These are phyloP conservation scores for Drosophila koepferae DNA, from an alignment of 2,888 invertebrate species.

Conservation along the genomic window DNA sequence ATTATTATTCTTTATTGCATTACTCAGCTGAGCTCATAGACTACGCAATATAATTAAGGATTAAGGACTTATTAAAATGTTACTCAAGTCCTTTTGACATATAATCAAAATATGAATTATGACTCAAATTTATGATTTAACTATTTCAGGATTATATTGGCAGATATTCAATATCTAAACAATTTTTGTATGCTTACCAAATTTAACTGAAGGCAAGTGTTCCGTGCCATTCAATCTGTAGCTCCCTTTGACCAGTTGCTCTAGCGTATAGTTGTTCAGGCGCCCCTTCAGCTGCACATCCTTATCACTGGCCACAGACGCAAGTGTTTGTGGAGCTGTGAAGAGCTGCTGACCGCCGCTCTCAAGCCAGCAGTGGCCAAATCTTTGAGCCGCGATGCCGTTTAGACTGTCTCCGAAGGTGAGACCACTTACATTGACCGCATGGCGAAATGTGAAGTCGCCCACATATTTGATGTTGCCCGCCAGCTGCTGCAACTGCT, in stretches of 20 bases:
- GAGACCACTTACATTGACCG: conserved; percentile 83
- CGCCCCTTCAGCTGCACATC: conserved; percentile 75
- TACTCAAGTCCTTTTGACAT: neutral
- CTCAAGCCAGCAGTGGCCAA: conserved; percentile 85
- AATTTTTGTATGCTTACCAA: conserved; percentile 78
- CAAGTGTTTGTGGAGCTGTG: conserved; percentile 76
- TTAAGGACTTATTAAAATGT: neutral
- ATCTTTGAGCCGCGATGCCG: conserved; percentile 83
- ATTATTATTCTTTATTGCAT: neutral
- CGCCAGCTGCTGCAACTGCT: conserved; percentile 72
- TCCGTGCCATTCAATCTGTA: conserved; percentile 86
- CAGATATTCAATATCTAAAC: no score
- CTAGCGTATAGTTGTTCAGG: conserved; percentile 85
- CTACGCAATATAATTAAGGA: no score
- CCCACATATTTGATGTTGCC: conserved; percentile 82
- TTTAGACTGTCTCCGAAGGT: conserved; percentile 84
- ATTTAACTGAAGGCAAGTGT: conserved; percentile 84
- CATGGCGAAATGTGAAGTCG: conserved; percentile 73
- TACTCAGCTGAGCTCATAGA: neutral
- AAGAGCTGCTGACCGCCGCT: conserved; percentile 81
- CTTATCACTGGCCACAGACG: conserved; percentile 50
- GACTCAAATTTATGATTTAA: neutral
- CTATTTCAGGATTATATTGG: no score
- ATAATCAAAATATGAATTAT: neutral
- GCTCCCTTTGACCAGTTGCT: conserved; percentile 85